Base-by-base conservation (phyloP, 2,797 vertebrate genomes). In the Babyrousa celebensis region DNA sequence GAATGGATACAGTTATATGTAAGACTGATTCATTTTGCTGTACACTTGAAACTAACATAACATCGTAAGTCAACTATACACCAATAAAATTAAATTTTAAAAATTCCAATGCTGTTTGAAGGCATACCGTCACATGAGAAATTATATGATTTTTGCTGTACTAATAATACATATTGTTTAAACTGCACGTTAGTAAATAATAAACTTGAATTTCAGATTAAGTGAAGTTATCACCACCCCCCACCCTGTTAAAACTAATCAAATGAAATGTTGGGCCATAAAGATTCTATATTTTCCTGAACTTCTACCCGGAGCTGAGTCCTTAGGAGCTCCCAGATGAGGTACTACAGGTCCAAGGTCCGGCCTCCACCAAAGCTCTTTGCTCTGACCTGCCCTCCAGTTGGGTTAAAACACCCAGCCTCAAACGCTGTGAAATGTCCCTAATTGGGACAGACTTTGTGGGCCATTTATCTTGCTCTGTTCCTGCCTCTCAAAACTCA, bases 41-140 rank as follows among this genome's bases (percentile, higher is more conserved):
- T 48, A 48, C 43, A 48, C 43, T 48, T 48, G 43, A 48, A 48
- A 48, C 43, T 48, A 48, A 48, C 6, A 48, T 6, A 48, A 48
- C 43, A 48, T 48, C 6, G 43, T 6, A 48, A 48, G 43, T 48
- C 43, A 48, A 48, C 43, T 48, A 48, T 48, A 48, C 43, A 48
- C 43, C 43, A 48, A 48, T 48, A 48, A 10, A 48, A 48, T 48
- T 48, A 48, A 6, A 48, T 48, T 48, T 48, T 48, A 48, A 48
- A 78, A 56, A 67, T 90, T 74, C 70, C 72, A 92, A 16, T 18
- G n/a, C 65, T 88, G 67, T 84, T 23, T 90, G 67, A 77, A 91
- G 3, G 48, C 18, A 56, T 11, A 20, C 0, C 32, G 80, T 67
- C 36, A 90, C 15, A 80, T 60, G 80, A n/a, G 65, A 52, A 77